Base-by-base conservation (phyloP, 2,888 invertebrate genomes). In the Brenthis hecate region DNA sequence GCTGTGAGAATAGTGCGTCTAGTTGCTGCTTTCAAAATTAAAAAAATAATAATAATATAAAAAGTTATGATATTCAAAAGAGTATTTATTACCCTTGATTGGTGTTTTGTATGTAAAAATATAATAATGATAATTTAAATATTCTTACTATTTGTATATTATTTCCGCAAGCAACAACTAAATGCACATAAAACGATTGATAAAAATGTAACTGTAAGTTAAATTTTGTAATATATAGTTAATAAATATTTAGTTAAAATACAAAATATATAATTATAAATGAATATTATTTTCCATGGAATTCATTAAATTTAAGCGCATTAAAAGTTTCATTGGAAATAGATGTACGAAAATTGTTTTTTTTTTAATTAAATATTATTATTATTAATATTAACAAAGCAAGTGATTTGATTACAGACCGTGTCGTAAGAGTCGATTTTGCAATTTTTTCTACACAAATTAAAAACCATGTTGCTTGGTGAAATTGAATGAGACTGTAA, bases 281-380 rank as follows among this genome's bases (percentile, higher is more conserved):
- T 88, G 89, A 91, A 90, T 91, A 91, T 92, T 91, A 91, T 92
- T 92, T 92, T 92, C 89, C 91, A 92, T 88, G 89, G 88, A 92
- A 91, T 92, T 91, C 91, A 88, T 85, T 88, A 89, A 82, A 84
- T 77, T 78, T 92, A 91, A 90, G 90, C 81, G 80, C 81, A 81
- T 82, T 83, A 80, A 83, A 81, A 80, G 76, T 76, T 78, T 78
- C 77, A 81, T 80, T 81, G 76, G 51, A 74, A 81, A 81, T 73
- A 73, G 72, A 73, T 65, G 71, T 75, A 74, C 67, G 69, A 28
- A 61, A 28, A 61, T n/a, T 51, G 14, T 28, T 54, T 54, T 55
- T 55, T 28, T 16, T 19, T 66, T 66, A 36, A 14, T 36, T 32
- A 36, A 53, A 36, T 53, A 23, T 55, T 48, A 23, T 54, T 47